Evolutionary conservation across 1,140 invertebrate species (phyloP).

Genomic region (Drosophila eugracilis): DNA sequence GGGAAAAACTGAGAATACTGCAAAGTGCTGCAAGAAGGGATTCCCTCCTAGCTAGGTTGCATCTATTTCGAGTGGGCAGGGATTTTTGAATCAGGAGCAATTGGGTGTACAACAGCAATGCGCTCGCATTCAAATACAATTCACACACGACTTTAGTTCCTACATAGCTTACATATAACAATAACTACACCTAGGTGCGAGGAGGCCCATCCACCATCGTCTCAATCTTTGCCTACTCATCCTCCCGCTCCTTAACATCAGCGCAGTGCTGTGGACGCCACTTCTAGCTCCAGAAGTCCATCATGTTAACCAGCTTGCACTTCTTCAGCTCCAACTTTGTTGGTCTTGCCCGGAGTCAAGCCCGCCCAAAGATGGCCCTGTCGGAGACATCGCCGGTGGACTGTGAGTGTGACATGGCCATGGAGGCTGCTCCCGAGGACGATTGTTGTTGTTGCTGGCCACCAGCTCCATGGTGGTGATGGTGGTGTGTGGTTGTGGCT

Average conservation of each 20-base stretch:
- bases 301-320: conserved; percentile 84
- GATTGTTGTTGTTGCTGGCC: conserved; percentile 27
- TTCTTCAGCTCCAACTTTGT: conserved; percentile 84
- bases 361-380: conserved; percentile 86
- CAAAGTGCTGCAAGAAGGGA: conserved; percentile 60
- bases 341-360: conserved; percentile 86
- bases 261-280: conserved; percentile 78
- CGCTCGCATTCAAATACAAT: conserved; percentile 55
- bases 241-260: conserved; percentile 60
- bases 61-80: conserved; percentile 33
- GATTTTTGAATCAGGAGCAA: conserved; percentile 21
- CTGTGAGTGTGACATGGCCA: conserved; percentile 86
- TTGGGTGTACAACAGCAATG: conserved; percentile 50
- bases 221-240: conserved; percentile 20
- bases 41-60: not conserved
- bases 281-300: conserved; percentile 85
- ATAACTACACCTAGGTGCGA: conserved; percentile 42
- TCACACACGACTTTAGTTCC: conserved; percentile 28
- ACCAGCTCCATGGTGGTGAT: conserved; percentile 60
- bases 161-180: conserved; percentile 59
- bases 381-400: conserved; percentile 87
- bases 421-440: conserved; percentile 13
- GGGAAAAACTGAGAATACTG: conserved; percentile 66
- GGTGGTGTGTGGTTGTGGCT: conserved; percentile 65
- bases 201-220: conserved; percentile 15